Evolutionary conservation across 1,140 invertebrate species (phyloP).

Genomic region (Popillia japonica): DNA sequence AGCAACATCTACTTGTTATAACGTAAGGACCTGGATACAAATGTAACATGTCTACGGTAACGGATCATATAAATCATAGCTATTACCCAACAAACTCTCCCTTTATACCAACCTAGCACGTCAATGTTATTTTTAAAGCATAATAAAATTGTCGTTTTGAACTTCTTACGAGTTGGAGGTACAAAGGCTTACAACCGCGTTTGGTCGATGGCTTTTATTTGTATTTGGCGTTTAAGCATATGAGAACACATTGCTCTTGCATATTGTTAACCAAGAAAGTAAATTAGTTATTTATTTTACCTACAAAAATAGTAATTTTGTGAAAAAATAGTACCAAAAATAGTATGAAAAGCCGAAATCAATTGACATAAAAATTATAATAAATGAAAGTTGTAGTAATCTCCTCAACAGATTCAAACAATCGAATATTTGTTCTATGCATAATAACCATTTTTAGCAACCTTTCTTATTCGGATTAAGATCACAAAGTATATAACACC

Average conservation of each 20-base stretch:
- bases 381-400: no score
- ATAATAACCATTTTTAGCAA: no score
- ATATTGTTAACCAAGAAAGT: neutral
- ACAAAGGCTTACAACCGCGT: constrained; percentile 5
- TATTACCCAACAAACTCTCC: neutral
- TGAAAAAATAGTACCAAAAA: no score
- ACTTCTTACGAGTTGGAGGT: constrained; percentile 1
- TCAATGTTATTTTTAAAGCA: constrained; percentile 29
- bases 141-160: constrained; percentile 33
- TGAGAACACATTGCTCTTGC: neutral
- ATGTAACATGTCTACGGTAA: constrained; percentile 22
- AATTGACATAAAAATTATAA: no score
- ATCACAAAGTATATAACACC: no score
- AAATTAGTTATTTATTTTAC: no score
- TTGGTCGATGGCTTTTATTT: constrained; percentile 20
- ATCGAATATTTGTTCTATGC: no score
- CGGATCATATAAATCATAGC: constrained; percentile 10
- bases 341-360: no score
- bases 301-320: no score
- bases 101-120: constrained; percentile 20
- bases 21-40: neutral
- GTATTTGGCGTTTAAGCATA: neutral
- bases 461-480: no score
- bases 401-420: no score
- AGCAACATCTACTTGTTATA: constrained; percentile 9